A percentile compares a stretch with the other conserved stretches of the same genome.
These are phyloP conservation scores for Drosophila austrosaltans DNA, from an alignment of 2,888 invertebrate genomes.

Conservation along the genomic window DNA sequence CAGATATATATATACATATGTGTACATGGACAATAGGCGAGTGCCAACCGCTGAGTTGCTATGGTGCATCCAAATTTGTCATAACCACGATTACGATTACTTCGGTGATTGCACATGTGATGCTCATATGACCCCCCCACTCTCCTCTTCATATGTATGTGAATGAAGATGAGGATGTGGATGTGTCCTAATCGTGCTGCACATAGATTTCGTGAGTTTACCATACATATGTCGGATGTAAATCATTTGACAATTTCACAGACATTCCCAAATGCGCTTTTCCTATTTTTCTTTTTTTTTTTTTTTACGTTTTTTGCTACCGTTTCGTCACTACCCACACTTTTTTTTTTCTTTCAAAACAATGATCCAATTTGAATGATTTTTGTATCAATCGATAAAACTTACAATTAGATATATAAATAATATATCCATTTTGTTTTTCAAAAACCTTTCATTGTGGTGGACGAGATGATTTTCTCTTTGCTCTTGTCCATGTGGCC, in stretches of 20 bases:
- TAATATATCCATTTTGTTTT: too few relatives aligned
- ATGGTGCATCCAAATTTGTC: conserved; percentile 72
- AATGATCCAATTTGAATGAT: conserved; percentile 16
- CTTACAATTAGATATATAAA: not conserved
- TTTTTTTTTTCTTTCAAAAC: not conserved
- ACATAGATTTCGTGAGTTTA: conserved; percentile 81
- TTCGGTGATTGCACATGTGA: conserved; percentile 59
- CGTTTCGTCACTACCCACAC: conserved; percentile 37
- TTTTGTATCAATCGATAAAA: not conserved
- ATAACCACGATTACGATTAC: conserved; percentile 78
- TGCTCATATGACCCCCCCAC: not conserved
- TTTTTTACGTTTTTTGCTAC: conserved; percentile 6
- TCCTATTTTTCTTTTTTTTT: too few relatives aligned
- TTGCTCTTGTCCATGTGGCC: not conserved
- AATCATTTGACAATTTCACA: conserved; percentile 80
- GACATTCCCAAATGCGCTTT: conserved; percentile 28
- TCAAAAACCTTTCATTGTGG: too few relatives aligned
- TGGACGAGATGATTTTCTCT: too few relatives aligned
- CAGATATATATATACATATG: not conserved
- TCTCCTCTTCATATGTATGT: conserved; percentile 11
- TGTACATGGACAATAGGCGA: conserved; percentile 21
- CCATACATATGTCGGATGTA: conserved; percentile 82
- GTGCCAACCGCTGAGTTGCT: conserved; percentile 18
- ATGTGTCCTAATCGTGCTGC: conserved; percentile 62
- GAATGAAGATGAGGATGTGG: conserved; percentile 13